Evolutionary conservation across 2,797 vertebrate genomes (phyloP), one percentile per base, ranked within the genome.

Genomic region (Sphaeramia orbicularis): DNA sequence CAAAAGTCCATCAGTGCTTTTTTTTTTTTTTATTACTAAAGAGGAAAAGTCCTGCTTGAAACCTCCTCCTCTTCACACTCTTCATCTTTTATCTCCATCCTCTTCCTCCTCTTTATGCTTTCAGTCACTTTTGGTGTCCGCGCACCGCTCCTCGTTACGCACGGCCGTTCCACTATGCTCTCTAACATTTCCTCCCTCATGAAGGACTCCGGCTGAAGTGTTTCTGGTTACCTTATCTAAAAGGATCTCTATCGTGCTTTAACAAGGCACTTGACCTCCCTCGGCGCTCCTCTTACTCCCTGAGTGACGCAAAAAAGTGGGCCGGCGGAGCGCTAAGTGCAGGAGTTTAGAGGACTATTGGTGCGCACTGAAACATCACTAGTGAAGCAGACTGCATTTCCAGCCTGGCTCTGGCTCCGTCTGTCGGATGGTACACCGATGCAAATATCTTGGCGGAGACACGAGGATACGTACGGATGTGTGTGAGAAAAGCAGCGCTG

Each of bases 241-340:
- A 52, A 51, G 72, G 86, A 92, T 91, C 89, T 91, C 81, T 87
- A 83, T 89, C 79, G 68, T 42, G 72, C 76, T 74, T 48, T 83
- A 83, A 84, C 79, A 63, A 88, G 88, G 58, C 90, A 91, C 90
- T 92, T 93, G 91, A 91, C 90, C 89, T 90, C 84, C 84, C 80
- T 76, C 74, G 60, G 79, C 70, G 86, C 81, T 74, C 27, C 71
- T 74, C 70, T 65, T 79, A 74, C 83, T 91, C 84, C 84, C 78
- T 4, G 81, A 82, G 91, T 94, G 93, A 94, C 94, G 93, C 90
- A 89, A 58, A 82, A 79, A 90, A 92, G 93, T 94, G 93, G 94
- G 94, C 93, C 78, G 94, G 93, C 93, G 78, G 38, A 92, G 88
- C 83, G 83, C 76, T 83, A 90, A 89, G 91, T 90, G 89, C 86